phyloP scores from a whole-genome alignment of 2,888 invertebrate genomes.

The Keiferia lycopersicella region DNA sequence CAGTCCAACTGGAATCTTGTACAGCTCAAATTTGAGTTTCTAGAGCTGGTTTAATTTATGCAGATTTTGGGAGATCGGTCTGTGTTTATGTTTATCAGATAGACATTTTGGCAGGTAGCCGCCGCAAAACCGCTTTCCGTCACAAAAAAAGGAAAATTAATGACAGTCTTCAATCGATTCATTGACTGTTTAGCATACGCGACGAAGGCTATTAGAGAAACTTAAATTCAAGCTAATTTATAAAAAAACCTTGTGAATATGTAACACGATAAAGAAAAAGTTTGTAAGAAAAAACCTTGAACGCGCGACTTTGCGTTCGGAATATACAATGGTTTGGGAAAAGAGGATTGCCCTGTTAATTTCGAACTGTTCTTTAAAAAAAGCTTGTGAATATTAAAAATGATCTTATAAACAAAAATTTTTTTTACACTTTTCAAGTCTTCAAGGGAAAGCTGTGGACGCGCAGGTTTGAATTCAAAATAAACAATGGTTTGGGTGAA shows the following conservation, averaged over 20 bases:
- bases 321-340: too few species aligned
- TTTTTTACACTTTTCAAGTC: too few species aligned
- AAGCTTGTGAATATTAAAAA: too few species aligned
- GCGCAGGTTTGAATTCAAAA: too few species aligned
- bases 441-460: too few species aligned
- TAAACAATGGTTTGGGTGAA: too few species aligned
- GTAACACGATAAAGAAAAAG: not conserved
- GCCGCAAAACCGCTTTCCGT: constrained; percentile 15
- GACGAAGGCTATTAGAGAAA: constrained; percentile 26
- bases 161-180: constrained; percentile 30
- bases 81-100: constrained; percentile 3
- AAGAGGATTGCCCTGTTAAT: too few species aligned
- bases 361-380: too few species aligned
- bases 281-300: constrained; percentile 59
- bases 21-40: not conserved
- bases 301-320: too few species aligned
- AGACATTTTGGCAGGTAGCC: constrained; percentile 8
- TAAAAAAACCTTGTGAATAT: constrained; percentile 15
- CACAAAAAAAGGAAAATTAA: constrained; percentile 28
- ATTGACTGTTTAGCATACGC: constrained; percentile 29
- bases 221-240: constrained; percentile 22
- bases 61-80: constrained; percentile 12
- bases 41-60: constrained; percentile 8
- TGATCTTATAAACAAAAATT: too few species aligned
- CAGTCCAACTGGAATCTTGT: not conserved